Evolutionary conservation across 2,797 vertebrate species (phyloP).

Genomic region (Tauraco hartlaubi): DNA sequence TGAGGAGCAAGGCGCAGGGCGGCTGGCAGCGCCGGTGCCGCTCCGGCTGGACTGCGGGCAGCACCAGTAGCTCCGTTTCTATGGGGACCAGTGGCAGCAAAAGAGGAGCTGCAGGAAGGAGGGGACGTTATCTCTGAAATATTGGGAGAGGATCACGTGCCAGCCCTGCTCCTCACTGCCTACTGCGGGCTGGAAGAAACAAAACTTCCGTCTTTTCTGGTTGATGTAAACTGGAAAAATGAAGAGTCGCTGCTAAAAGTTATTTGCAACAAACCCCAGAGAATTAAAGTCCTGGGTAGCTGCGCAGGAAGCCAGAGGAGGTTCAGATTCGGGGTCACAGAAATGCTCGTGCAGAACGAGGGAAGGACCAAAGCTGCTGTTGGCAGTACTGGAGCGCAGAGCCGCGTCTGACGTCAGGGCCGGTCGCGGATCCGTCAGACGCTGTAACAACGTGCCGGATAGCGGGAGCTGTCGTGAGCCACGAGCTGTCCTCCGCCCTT

Average conservation of each 20-base stretch:
- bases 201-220: neutral
- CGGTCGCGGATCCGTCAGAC: neutral
- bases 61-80: neutral
- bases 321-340: neutral
- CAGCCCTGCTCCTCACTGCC: neutral
- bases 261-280: neutral
- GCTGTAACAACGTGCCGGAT: fast-evolving
- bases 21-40: neutral
- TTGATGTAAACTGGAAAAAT: neutral
- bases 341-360: neutral
- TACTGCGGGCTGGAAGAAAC: neutral
- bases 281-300: neutral
- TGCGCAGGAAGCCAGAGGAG: neutral
- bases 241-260: neutral
- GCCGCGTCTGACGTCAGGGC: fast-evolving
- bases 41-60: fast-evolving
- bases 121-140: neutral
- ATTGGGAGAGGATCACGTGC: fast-evolving
- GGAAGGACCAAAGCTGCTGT: neutral
- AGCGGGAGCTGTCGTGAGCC: fast-evolving
- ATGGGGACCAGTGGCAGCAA: neutral
- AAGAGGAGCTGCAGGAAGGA: neutral
- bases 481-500: fast-evolving
- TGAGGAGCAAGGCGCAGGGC: neutral
- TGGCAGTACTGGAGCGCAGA: neutral